A percentile compares a stretch with the other conserved stretches of the same genome.
Conservation (phyloP, 2,113 vertebrate genomes). For the Pygoscelis antarcticus region DNA sequence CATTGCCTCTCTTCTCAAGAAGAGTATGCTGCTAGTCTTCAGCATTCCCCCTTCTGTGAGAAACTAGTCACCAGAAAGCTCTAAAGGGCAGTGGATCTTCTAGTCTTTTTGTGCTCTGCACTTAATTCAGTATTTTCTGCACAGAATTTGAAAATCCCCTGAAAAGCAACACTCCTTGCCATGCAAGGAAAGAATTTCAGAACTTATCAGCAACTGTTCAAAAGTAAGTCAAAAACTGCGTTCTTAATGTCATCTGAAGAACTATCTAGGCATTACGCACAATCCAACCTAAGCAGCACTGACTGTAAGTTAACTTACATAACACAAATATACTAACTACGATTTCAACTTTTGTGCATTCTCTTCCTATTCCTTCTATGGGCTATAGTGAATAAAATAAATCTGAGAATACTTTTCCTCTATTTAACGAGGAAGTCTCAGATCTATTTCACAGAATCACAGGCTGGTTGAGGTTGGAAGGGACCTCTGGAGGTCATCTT, state of each 20-base stretch:
- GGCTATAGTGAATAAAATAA: background rate
- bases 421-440: background rate
- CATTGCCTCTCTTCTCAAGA: background rate
- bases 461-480: background rate
- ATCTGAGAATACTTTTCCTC: background rate
- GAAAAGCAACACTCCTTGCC: background rate
- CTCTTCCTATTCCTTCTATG: background rate
- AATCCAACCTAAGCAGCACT: background rate
- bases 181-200: background rate
- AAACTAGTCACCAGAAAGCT: background rate
- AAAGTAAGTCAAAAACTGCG: background rate
- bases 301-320: background rate
- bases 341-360: background rate
- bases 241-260: background rate
- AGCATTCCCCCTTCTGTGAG: background rate
- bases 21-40: background rate
- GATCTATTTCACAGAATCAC: background rate
- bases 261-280: background rate
- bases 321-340: background rate
- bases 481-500: background rate
- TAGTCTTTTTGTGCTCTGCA: background rate
- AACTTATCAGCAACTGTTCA: background rate
- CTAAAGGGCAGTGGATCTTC: background rate
- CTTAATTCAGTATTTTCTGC: background rate
- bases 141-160: background rate